Base-by-base conservation (phyloP, 2,797 vertebrate genomes). In the Takifugu ocellatus region DNA sequence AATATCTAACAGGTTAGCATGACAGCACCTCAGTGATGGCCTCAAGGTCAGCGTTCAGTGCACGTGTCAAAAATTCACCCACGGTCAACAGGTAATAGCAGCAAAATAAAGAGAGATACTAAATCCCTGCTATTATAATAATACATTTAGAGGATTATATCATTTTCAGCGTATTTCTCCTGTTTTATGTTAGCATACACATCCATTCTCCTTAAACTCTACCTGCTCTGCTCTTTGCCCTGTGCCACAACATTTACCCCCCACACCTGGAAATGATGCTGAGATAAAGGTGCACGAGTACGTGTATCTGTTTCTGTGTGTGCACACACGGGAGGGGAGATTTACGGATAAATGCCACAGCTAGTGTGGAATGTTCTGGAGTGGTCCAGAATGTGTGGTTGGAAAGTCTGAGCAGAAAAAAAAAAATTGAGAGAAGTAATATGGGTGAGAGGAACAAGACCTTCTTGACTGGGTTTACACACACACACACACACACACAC, bases 361-460 rank as follows among this genome's bases (percentile, higher is more conserved):
- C 90, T 92, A 70, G 92, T 89, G 91, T 81, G 88, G 75, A 96
- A 93, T 94, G 92, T 97, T 95, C 93, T 94, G 92, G 65, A 82
- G 73, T 76, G 70, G 79, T 86, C 63, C 78, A 82, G 77, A 89
- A 85, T 78, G 89, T 88, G 89, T 49, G 70, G 91, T 90, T 86
- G 93, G 95, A 95, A 96, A 94, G 84, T 94, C 71, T 95, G 93
- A 94, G 93, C 87, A 81, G 86, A 77, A 70, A 84, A 83, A 81
- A 79, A 82, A 77, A 59, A 72, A 49, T 61, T 33, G 8, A 75
- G 45, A 58, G 45, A 58, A 82, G 79, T 73, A 73, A 79, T 82
- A 84, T 75, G 88, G 89, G 88, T 92, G 88, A 90, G 88, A 91
- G 89, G 92, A 94, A 93, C 88, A 91, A 92, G 93, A 93, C 91